These are phyloP conservation scores for Leptinotarsa defecta DNA, from an alignment of 1,140 invertebrate species.

Conservation along the genomic window DNA sequence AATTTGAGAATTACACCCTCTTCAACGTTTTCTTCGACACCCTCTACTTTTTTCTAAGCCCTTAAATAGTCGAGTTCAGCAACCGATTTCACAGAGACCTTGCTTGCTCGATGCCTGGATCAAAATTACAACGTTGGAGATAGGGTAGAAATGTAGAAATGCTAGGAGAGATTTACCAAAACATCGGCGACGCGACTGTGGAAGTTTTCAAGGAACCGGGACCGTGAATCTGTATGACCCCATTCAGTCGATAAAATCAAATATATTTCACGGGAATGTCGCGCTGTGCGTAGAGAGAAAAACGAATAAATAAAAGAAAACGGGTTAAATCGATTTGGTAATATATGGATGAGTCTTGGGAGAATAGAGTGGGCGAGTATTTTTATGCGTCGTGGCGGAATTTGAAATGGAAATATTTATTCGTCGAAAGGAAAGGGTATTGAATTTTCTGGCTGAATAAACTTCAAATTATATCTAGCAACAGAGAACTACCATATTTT, in stretches of 20 bases:
- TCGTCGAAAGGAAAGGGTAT: background rate
- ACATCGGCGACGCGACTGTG: background rate
- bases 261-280: slow-evolving; percentile 14
- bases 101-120: slow-evolving; percentile 11
- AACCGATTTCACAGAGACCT: background rate
- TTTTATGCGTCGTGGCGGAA: background rate
- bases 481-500: too few relatives aligned
- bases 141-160: background rate
- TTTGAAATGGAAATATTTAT: background rate
- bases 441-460: too few relatives aligned
- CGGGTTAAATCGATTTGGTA: slow-evolving; percentile 13
- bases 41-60: background rate
- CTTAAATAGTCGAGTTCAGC: background rate
- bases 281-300: slow-evolving; percentile 5
- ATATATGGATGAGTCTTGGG: slow-evolving; percentile 4
- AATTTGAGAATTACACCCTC: too few relatives aligned
- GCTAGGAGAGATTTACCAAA: background rate
- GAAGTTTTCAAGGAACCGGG: background rate
- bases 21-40: background rate
- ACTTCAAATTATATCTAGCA: too few relatives aligned
- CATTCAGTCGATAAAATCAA: slow-evolving; percentile 19
- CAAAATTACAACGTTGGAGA: slow-evolving; percentile 10
- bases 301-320: slow-evolving; percentile 17
- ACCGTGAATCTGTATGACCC: slow-evolving; percentile 9
- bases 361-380: background rate